Evolutionary conservation across 2,888 invertebrate genomes (phyloP), one percentile per base, ranked within the genome.

Genomic region (Craniophora ligustri): DNA sequence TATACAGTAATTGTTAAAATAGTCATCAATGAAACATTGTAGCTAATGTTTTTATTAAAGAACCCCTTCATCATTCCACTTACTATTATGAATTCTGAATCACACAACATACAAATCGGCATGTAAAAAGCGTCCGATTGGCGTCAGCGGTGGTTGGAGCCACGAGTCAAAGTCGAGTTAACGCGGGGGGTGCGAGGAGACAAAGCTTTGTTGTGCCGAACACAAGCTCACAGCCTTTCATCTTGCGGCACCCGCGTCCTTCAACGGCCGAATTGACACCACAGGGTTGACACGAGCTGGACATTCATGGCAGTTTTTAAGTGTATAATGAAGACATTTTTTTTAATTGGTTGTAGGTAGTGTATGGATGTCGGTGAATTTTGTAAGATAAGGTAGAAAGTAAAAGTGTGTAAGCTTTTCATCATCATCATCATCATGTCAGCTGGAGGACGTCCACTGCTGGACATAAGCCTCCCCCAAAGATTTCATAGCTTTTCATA

Each of bases 131-230:
- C 42, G 36, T 49, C 32, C 55, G 67, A 67, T 67, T 57, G 57
- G 44, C 31, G 45, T 61, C 42, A 42, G 38, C 50, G 49, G 45
- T 51, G 57, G 42, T 53, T 44, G 51, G 28, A 48, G 45, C 38
- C 48, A 62, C 58, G 70, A 76, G 73, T 75, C 74, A 72, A 78
- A 75, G 68, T n/a, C n/a, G n/a, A n/a, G n/a, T 78, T 79, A 76
- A 70, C 83, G 76, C 78, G 78, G 72, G 76, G 79, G 82, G 80
- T 67, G 82, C 70, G 78, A 80, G 78, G 81, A 87, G 84, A 89
- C 88, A 89, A 86, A 84, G 81, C 88, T 89, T 89, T 89, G 88
- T 88, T 82, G 86, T 82, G 83, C 84, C 86, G 84, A 81, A 84
- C 81, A 80, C 83, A 75, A 82, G 76, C 85, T 81, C 75, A 66